Conservation (phyloP, 2,113 vertebrate species). For the Cyanocitta stelleri region DNA sequence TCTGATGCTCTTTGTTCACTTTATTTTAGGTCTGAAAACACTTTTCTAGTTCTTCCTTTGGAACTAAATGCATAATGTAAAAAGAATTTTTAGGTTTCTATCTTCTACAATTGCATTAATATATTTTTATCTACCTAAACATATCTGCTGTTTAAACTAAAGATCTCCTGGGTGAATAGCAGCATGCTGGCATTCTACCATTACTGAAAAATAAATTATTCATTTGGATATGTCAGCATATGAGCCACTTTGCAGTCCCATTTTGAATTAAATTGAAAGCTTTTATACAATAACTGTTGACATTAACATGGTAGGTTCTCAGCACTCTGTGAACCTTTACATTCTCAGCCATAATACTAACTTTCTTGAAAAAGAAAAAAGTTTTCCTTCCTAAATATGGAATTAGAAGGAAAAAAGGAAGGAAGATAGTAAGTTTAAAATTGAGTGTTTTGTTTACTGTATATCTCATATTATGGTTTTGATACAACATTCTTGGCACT, state of each 20-base stretch:
- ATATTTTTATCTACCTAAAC: neutral
- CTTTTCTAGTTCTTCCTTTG: neutral
- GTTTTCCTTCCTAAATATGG: neutral
- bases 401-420: neutral
- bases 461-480: neutral
- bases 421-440: neutral
- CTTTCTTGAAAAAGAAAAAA: neutral
- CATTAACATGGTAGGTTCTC: neutral
- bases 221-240: neutral
- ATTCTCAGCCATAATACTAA: neutral
- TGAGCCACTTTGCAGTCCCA: neutral
- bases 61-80: neutral
- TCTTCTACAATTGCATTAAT: neutral
- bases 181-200: neutral
- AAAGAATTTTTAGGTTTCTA: neutral
- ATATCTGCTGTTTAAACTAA: neutral
- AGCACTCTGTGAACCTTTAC: neutral
- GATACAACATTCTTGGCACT: neutral
- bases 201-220: neutral
- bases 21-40: neutral
- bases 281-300: neutral
- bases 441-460: neutral
- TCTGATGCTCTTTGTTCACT: neutral
- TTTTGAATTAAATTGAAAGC: constrained; percentile 7
- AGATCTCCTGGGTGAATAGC: neutral